Evolutionary conservation across 2,888 invertebrate genomes (phyloP).

Genomic region (Metopia argyrocephala): DNA sequence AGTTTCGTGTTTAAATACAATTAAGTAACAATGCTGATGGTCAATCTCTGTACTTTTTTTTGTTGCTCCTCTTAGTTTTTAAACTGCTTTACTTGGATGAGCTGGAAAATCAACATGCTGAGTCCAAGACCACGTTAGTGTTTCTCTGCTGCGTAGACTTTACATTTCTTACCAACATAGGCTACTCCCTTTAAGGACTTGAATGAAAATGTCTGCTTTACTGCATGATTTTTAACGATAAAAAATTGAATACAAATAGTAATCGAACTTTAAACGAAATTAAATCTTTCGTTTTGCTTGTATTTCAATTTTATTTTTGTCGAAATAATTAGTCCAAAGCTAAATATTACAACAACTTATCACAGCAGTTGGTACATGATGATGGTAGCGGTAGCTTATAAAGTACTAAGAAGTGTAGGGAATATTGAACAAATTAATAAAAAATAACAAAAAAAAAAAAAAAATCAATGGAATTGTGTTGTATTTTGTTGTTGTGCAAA

Average conservation of each 20-base stretch:
- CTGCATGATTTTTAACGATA: slow-evolving; percentile 61
- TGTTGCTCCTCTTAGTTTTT: slow-evolving; percentile 29
- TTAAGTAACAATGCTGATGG: slow-evolving; percentile 74
- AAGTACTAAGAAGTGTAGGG: background rate
- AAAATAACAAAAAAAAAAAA: slow-evolving; percentile 18
- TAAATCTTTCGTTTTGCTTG: slow-evolving; percentile 27
- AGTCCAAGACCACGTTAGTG: slow-evolving; percentile 20
- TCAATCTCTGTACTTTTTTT: slow-evolving; percentile 43
- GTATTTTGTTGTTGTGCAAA: slow-evolving; percentile 67
- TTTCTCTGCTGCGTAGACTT: background rate
- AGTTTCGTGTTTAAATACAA: slow-evolving; percentile 77
- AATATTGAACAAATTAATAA: slow-evolving; percentile 22
- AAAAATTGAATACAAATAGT: slow-evolving; percentile 34
- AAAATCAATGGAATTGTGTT: no score
- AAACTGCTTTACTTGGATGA: slow-evolving; percentile 2
- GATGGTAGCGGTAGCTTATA: background rate
- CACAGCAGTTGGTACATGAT: slow-evolving; percentile 54
- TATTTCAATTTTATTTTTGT: slow-evolving; percentile 48
- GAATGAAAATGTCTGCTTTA: slow-evolving; percentile 43
- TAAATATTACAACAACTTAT: slow-evolving; percentile 72
- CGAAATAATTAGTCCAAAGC: slow-evolving; percentile 77
- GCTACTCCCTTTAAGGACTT: background rate
- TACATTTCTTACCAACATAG: slow-evolving; percentile 17
- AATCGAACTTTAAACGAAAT: slow-evolving; percentile 8
- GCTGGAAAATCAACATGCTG: slow-evolving; percentile 42